A percentile compares a stretch with the other conserved stretches of the same genome.
These are phyloP conservation scores for Tenthredo scrophulariae DNA, from an alignment of 2,888 invertebrate species.

Conservation along the genomic window DNA sequence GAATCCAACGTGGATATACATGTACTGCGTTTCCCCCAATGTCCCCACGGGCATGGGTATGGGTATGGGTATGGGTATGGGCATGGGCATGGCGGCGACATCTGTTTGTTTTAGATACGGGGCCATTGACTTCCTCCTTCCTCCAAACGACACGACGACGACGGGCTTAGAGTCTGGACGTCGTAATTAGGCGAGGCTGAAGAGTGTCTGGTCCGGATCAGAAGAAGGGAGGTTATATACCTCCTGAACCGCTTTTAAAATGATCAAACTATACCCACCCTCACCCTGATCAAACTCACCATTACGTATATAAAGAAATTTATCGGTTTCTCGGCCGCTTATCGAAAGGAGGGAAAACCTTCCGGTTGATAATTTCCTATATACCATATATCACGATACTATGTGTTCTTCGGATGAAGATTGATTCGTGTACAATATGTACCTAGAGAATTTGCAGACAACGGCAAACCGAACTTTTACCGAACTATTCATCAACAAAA, in stretches of 20 bases:
- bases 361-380: conserved; percentile 18
- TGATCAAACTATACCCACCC: conserved; percentile 36
- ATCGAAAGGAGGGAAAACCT: conserved; percentile 13
- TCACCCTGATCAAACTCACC: neutral
- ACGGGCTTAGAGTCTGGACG: conserved; percentile 37
- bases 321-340: conserved; percentile 17
- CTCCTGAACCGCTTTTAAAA: conserved; percentile 29
- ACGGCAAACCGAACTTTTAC: neutral
- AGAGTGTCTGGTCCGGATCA: conserved; percentile 34
- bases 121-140: conserved; percentile 72
- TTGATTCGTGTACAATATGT: neutral
- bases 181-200: conserved; percentile 35
- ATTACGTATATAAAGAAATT: neutral
- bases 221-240: neutral
- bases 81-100: conserved; percentile 59
- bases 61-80: conserved; percentile 56
- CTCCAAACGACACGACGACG: conserved; percentile 33
- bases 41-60: conserved; percentile 52
- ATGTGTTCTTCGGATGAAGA: conserved; percentile 5
- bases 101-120: conserved; percentile 76
- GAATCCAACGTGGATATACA: neutral
- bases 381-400: neutral
- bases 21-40: neutral
- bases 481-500: too few species aligned
- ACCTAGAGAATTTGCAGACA: neutral